Evolutionary conservation across 2,797 vertebrate genomes (phyloP), one percentile per base, ranked within the genome.

Genomic region (Enteromius radiatus): DNA sequence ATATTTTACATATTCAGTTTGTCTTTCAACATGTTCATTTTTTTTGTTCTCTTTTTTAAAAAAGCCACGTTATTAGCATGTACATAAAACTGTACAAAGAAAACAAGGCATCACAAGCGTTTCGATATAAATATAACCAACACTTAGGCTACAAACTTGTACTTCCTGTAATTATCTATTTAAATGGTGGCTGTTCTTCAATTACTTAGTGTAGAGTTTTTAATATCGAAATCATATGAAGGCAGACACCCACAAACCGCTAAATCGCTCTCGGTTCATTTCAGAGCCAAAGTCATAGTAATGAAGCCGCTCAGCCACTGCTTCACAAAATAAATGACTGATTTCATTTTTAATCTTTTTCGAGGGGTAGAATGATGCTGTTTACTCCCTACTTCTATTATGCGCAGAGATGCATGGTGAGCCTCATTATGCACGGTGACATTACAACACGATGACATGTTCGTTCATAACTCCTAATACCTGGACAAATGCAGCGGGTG

Each of bases 1-100:
- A 95, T 93, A 95, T 94, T 93, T 93, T 95, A 95, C 94, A 92
- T 91, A 94, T 95, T 94, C 93, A 88, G 85, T 93, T 92, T 93
- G 89, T 92, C 91, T 80, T 94, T 94, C 92, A 91, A 93, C 92
- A 94, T 94, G 92, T 84, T 77, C 93, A 93, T 91, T 92, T 88
- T 91, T 89, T 85, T 89, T 87, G 23, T 75, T 77, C 73, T 90
- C 93, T 93, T 93, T 94, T 82, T 81, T 93, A 93, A 93, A 96
- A 95, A 97, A 97, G 96, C 96, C 97, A 97, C 96, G 96, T 96
- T 95, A 96, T 96, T 95, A 96, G 95, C 97, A 95, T 97, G 97
- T 98, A 99, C 98, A 99, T 98, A 99, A 97, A 99, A 98, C 97
- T 99, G 97, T 97, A 99, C 97, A 94, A 95, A 96, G 86, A 87